A percentile compares a stretch with the other conserved stretches of the same genome.
phyloP scores from a whole-genome alignment of 2,888 invertebrate species.

The Synergus japonicus region DNA sequence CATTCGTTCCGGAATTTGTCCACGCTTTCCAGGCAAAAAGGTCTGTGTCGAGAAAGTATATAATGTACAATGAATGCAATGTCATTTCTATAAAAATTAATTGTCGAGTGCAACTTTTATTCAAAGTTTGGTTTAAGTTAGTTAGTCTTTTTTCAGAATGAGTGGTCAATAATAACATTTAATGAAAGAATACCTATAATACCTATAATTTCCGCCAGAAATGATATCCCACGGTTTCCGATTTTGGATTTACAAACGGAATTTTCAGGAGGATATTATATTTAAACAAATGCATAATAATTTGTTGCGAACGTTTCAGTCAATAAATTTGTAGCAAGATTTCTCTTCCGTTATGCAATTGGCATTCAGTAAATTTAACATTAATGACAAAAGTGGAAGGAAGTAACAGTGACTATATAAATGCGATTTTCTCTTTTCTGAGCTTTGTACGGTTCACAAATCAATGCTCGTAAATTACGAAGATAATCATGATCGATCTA shows the following conservation, averaged over 20 bases:
- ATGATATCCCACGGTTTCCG: too few relatives aligned
- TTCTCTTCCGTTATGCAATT: conserved; percentile 39
- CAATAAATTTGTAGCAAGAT: conserved; percentile 30
- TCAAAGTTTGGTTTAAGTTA: not conserved
- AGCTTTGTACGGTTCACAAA: conserved; percentile 48
- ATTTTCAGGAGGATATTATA: not conserved
- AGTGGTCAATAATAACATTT: too few relatives aligned
- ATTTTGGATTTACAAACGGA: not conserved
- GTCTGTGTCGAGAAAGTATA: conserved; percentile 10
- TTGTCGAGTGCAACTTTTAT: not conserved
- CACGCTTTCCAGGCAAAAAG: conserved; percentile 29
- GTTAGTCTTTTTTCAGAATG: too few relatives aligned
- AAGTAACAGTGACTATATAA: not conserved
- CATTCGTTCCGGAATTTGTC: conserved; percentile 33
- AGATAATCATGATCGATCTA: conserved; percentile 59
- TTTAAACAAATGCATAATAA: not conserved
- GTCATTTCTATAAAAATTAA: not conserved
- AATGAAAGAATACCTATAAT: not conserved
- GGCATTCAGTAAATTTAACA: conserved; percentile 15
- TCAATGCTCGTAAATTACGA: conserved; percentile 55
- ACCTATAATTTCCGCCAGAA: too few relatives aligned
- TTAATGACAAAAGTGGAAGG: conserved; percentile 33
- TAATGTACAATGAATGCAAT: not conserved
- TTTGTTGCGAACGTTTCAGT: conserved; percentile 2
- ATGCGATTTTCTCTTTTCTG: conserved; percentile 50